Evolutionary conservation across 2,113 vertebrate genomes (phyloP).

Genomic region (Hemiscyllium ocellatum): DNA sequence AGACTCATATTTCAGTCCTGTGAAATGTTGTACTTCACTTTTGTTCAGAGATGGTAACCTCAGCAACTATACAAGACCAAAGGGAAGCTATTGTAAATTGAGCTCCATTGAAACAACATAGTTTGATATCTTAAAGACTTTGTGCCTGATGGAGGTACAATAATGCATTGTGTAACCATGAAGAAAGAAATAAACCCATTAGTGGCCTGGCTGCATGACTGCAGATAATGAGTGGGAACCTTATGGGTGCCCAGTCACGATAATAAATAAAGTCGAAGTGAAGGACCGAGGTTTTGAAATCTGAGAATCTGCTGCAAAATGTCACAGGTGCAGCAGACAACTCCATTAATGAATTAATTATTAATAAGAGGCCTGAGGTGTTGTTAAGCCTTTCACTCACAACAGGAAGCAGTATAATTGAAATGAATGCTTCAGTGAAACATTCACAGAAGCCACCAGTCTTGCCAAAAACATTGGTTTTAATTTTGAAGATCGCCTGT

Average conservation of each 20-base stretch:
- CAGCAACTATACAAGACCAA: not conserved
- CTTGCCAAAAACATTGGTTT: not conserved
- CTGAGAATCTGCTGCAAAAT: constrained; percentile 15
- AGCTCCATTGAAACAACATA: not conserved
- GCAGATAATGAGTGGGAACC: not conserved
- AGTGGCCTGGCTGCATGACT: not conserved
- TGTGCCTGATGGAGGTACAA: not conserved
- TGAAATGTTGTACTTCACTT: not conserved
- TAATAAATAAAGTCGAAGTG: not conserved
- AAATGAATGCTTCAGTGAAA: not conserved
- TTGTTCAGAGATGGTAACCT: not conserved
- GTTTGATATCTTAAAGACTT: constrained; percentile 4
- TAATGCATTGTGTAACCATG: constrained; percentile 1
- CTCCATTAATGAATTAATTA: constrained; percentile 25
- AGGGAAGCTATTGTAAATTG: constrained; percentile 19
- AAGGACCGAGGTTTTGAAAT: not conserved
- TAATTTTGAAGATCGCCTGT: not conserved
- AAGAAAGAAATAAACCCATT: constrained; percentile 26
- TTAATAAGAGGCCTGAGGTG: constrained; percentile 6
- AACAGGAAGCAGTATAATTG: not conserved
- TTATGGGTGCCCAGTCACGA: not conserved
- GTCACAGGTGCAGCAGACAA: not conserved
- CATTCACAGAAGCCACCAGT: not conserved
- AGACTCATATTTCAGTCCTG: not conserved
- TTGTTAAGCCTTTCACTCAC: not conserved